Percentiles rank a stretch among this genome's conserved stretches.
Evolutionary conservation across 2,113 vertebrate species (phyloP).

Genomic region (Chlorodrepanis virens): DNA sequence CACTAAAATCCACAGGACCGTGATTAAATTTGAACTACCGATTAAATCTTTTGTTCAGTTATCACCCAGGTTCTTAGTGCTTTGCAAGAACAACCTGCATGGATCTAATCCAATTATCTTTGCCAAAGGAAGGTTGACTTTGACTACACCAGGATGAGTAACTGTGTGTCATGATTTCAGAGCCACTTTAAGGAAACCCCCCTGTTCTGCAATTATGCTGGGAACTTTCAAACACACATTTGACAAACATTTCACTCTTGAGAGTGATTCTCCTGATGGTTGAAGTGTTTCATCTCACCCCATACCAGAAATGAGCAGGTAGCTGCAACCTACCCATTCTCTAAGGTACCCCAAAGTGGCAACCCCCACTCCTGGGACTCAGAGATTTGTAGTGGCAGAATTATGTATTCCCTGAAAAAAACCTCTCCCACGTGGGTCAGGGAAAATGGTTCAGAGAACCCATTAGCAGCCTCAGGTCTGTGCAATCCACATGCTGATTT

Average conservation of each 20-base stretch:
- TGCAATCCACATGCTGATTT: not conserved
- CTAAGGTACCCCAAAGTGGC: not conserved
- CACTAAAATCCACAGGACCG: constrained; percentile 27
- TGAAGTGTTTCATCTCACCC: not conserved
- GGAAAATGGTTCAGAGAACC: not conserved
- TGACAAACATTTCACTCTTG: not conserved
- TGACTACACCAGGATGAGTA: not conserved
- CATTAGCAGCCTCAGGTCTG: not conserved
- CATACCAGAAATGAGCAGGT: not conserved
- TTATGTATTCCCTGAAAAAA: not conserved
- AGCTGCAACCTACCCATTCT: not conserved
- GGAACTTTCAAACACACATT: not conserved
- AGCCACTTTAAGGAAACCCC: not conserved
- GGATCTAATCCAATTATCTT: constrained; percentile 22
- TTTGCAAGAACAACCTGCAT: constrained; percentile 25
- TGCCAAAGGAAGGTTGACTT: constrained; percentile 26
- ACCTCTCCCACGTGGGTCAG: not conserved
- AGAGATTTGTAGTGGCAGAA: not conserved
- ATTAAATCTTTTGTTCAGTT: constrained; percentile 43
- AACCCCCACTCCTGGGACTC: not conserved
- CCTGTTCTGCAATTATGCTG: not conserved
- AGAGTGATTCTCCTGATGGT: not conserved
- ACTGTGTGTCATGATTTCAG: not conserved
- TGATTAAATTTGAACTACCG: constrained; percentile 47
- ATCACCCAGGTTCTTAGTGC: constrained; percentile 3